Conservation (phyloP, 2,113 vertebrate species). For the Rhadina sibilatrix region DNA sequence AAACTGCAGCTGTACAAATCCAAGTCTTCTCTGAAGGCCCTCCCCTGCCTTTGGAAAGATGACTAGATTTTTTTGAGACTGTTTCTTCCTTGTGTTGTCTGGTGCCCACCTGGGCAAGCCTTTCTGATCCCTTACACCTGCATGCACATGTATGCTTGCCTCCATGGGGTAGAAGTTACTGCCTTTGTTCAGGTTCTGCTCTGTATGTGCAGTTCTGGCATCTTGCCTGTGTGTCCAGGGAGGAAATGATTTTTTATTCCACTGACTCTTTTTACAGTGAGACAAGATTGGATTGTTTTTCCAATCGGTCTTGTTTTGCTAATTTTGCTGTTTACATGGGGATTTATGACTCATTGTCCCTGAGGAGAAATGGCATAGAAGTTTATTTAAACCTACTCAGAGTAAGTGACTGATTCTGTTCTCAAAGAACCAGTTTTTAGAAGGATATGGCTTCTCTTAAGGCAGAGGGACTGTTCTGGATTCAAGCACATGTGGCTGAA, state of each 20-base stretch:
- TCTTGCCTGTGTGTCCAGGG: background rate
- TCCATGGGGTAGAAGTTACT: background rate
- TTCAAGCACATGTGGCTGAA: conserved; percentile 3
- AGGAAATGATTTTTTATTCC: background rate
- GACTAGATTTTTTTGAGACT: background rate
- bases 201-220: background rate
- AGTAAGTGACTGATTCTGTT: conserved; percentile 38
- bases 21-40: background rate
- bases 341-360: conserved; percentile 61
- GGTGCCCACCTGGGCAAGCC: background rate
- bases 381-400: conserved; percentile 40
- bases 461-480: background rate
- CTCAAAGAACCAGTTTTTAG: conserved; percentile 32
- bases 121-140: background rate
- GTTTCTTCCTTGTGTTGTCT: background rate
- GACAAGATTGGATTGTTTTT: conserved; percentile 43
- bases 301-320: conserved; percentile 44
- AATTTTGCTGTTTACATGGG: conserved; percentile 31
- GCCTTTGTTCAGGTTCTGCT: background rate
- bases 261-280: background rate
- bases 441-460: background rate
- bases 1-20: background rate
- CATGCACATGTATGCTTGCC: background rate
- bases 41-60: background rate
- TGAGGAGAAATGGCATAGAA: conserved; percentile 28